Conservation (phyloP, 2,113 vertebrate genomes). For the Octodon degus region DNA sequence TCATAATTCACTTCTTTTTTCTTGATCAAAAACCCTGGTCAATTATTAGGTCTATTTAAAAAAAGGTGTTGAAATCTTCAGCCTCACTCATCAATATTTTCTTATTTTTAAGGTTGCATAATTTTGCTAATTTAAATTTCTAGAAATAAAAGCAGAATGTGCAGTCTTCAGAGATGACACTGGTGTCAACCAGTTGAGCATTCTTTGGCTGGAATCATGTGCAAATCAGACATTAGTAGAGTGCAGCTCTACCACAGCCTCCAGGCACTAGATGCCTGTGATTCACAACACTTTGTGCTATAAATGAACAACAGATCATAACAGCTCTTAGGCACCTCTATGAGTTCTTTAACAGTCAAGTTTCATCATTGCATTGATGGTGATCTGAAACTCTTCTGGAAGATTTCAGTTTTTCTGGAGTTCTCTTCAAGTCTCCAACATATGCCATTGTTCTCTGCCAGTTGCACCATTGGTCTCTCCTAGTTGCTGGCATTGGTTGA, state of each 20-base stretch:
- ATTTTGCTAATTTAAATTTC: neutral
- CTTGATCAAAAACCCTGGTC: neutral
- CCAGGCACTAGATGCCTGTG: neutral
- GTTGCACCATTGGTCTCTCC: neutral
- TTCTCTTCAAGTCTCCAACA: neutral
- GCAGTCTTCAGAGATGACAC: neutral
- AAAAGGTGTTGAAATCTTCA: neutral
- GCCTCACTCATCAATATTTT: neutral
- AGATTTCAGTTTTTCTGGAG: neutral
- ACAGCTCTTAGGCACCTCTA: neutral
- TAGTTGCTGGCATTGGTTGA: neutral
- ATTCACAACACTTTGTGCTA: neutral
- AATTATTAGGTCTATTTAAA: neutral
- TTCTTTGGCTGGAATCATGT: neutral
- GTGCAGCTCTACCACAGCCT: neutral
- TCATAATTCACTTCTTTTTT: neutral
- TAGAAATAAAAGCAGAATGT: neutral
- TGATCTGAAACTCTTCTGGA: neutral
- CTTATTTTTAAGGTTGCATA: neutral
- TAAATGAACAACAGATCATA: neutral
- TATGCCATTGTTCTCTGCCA: neutral
- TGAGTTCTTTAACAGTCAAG: neutral
- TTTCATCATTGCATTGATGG: neutral
- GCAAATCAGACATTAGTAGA: neutral
- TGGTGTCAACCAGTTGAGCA: neutral